Percentiles rank a stretch among this genome's conserved stretches.
These are phyloP conservation scores for Phylloscopus collybita DNA, from an alignment of 2,797 vertebrate genomes.

Conservation along the genomic window DNA sequence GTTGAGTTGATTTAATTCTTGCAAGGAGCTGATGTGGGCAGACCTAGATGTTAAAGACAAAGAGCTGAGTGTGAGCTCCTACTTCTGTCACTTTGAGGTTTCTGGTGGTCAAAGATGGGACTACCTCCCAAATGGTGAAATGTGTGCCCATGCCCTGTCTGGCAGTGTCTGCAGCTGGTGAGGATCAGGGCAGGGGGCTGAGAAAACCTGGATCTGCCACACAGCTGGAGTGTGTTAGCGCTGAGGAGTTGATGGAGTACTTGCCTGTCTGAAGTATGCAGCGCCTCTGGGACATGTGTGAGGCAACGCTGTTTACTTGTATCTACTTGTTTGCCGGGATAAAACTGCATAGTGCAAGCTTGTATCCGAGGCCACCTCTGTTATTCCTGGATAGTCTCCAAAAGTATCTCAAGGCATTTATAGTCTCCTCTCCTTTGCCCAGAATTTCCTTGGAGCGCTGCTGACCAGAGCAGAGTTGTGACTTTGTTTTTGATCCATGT, in stretches of 20 bases:
- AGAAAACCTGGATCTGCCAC: background rate
- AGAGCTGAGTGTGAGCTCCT: accelerated
- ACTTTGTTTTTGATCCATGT: background rate
- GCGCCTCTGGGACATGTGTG: constrained; percentile 16
- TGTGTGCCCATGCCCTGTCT: background rate
- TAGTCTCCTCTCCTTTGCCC: background rate
- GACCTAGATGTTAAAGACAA: background rate
- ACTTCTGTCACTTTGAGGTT: accelerated
- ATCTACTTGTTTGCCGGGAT: constrained; percentile 45
- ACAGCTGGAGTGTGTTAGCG: background rate
- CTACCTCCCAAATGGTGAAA: background rate
- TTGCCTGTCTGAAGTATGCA: background rate
- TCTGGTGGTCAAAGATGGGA: background rate
- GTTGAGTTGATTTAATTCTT: background rate
- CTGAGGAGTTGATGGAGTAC: background rate
- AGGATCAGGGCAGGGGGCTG: background rate
- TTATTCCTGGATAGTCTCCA: constrained; percentile 45
- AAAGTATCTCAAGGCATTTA: background rate
- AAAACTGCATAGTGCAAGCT: constrained; percentile 15
- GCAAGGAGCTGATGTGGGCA: background rate
- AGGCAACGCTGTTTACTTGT: constrained; percentile 55
- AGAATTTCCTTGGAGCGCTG: background rate
- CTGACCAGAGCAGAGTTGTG: background rate
- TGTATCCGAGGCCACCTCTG: constrained; percentile 25
- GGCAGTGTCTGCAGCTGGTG: background rate